Evolutionary conservation across 2,113 vertebrate genomes (phyloP), one percentile per base, ranked within the genome.

Genomic region (Labeo rohita): DNA sequence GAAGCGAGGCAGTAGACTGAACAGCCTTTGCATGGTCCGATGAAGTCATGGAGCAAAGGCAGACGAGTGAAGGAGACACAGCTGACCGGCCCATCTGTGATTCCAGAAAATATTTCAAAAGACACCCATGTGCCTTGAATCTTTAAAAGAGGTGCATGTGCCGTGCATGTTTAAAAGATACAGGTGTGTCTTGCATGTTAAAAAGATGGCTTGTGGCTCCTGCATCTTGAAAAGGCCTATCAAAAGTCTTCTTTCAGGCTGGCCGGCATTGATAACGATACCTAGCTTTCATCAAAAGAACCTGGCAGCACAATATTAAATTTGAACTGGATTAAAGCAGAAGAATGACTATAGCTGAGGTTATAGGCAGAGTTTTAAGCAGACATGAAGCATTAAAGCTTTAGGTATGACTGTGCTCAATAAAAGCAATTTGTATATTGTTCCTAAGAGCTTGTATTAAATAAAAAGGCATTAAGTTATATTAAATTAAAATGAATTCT

Each of bases 51-150:
- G 15, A 3, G 47, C 63, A 68, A 52, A 52, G 47, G 28, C 47
- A 65, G 39, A 50, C 10, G 63, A 82, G 80, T 49, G 59, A 81
- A 81, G 79, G 59, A 50, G 61, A 81, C 59, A 23, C 79, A 82
- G 80, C 63, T 82, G 80, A 82, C 80, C 80, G 63, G 28, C 47
- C 80, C 80, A 82, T 82, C 80, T 82, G 80, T 82, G 80, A 70
- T 68, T 82, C 13, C 80, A 68, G 63, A 82, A 82, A 82, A 82
- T 52, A 82, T 68, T 82, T 82, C 23, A 82, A 68, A 82, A 82
- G 80, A 82, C 45, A 34, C 16, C 3, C 43, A 8, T 52, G 80
- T 68, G 80, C 63, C 80, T 82, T 68, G 63, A 82, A 70, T 82
- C 61, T 50, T 82, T 82, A 50, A 68, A 82, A 68, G 63, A 39